Conservation (phyloP, 2,888 invertebrate species). For the Megamerina dolium region DNA sequence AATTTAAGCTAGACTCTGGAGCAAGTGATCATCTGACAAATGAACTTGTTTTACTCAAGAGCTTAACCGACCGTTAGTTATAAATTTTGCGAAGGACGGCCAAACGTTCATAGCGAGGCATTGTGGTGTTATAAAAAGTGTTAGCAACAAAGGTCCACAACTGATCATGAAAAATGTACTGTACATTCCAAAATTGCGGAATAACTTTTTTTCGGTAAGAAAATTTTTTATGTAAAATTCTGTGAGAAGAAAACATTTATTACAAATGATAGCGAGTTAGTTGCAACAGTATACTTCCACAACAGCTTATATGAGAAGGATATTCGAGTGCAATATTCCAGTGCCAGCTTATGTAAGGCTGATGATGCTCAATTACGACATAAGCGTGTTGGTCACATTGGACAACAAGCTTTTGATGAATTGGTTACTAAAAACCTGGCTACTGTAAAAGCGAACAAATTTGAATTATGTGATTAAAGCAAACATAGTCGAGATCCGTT, state of each 20-base stretch:
- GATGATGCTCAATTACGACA: background rate
- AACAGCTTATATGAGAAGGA: background rate
- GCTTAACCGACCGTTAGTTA: background rate
- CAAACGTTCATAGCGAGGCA: background rate
- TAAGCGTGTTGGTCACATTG: conserved; percentile 3
- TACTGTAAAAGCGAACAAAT: background rate
- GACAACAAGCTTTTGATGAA: background rate
- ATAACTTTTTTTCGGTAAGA: too few relatives aligned
- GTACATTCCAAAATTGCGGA: too few relatives aligned
- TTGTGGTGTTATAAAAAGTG: too few relatives aligned
- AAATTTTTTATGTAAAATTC: too few relatives aligned
- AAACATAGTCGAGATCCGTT: conserved; percentile 23
- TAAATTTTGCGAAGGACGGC: background rate
- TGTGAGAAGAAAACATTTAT: conserved; percentile 1
- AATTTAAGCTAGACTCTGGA: too few relatives aligned
- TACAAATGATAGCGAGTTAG: background rate
- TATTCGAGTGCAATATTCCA: background rate
- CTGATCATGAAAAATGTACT: too few relatives aligned
- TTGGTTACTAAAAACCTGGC: background rate
- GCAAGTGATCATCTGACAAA: too few relatives aligned
- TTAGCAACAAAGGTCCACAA: too few relatives aligned
- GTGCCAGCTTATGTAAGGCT: background rate
- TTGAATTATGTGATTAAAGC: conserved; percentile 13
- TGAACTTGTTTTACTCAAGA: too few relatives aligned
- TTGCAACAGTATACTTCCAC: background rate